Evolutionary conservation across 2,113 vertebrate species (phyloP).

Genomic region (Lophura nycthemera): DNA sequence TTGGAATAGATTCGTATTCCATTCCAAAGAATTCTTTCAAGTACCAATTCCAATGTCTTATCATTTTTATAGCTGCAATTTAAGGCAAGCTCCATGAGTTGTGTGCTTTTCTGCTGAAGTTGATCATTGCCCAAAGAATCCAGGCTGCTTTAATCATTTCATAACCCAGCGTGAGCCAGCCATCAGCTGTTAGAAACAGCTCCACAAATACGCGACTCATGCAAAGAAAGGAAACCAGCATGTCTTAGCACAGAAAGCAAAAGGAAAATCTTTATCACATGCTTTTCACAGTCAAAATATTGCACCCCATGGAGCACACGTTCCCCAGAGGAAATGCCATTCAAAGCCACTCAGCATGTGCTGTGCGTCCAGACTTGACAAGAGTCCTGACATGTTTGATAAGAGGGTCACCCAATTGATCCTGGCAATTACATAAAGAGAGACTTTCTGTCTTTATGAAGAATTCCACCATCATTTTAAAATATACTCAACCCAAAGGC

Average conservation of each 20-base stretch:
- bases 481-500: background rate
- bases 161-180: background rate
- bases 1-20: background rate
- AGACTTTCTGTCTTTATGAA: background rate
- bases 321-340: background rate
- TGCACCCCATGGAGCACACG: background rate
- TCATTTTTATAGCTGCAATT: background rate
- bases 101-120: background rate
- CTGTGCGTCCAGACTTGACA: background rate
- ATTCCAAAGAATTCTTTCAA: background rate
- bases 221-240: background rate
- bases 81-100: background rate
- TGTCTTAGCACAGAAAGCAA: background rate
- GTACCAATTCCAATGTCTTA: background rate
- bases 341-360: background rate
- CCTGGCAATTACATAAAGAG: background rate
- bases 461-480: background rate
- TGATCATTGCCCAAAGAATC: background rate
- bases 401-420: background rate
- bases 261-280: background rate
- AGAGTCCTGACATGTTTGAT: background rate
- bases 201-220: background rate
- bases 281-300: background rate
- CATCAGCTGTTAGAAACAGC: background rate
- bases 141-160: conserved; percentile 28